A percentile compares a stretch with the other conserved stretches of the same genome.
phyloP scores from a whole-genome alignment of 2,888 invertebrate species.

The Conus canariensis region DNA sequence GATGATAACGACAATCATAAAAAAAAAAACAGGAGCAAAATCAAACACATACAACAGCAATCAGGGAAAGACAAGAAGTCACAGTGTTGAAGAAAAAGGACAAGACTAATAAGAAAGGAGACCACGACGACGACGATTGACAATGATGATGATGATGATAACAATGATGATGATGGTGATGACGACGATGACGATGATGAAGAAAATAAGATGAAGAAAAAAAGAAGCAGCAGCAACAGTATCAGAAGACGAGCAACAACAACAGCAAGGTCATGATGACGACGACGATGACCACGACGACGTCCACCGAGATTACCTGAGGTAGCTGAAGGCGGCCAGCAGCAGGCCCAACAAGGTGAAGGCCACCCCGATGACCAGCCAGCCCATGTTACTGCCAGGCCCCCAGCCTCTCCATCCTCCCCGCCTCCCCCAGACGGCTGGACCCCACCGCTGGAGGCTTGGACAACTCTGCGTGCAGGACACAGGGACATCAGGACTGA shows the following conservation, averaged over 20 bases:
- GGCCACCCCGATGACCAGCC: conserved; percentile 34
- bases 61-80: too few species aligned
- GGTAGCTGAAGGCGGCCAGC: conserved; percentile 31
- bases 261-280: neutral
- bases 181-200: too few species aligned
- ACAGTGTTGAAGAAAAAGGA: too few species aligned
- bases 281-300: too few species aligned
- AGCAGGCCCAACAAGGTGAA: conserved; percentile 29
- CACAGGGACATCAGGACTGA: neutral
- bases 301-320: neutral
- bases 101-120: too few species aligned
- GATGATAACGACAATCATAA: too few species aligned
- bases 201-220: neutral
- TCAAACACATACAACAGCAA: too few species aligned
- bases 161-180: too few species aligned
- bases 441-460: neutral
- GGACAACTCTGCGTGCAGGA: neutral
- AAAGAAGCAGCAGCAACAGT: too few species aligned
- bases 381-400: conserved; percentile 28
- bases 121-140: too few species aligned
- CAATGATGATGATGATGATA: too few species aligned
- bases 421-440: neutral
- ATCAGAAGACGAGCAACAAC: neutral
- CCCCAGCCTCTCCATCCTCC: neutral
- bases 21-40: too few species aligned